Evolutionary conservation across 2,888 invertebrate species (phyloP), one percentile per base, ranked within the genome.

Genomic region (Drosophila maculinotata): DNA sequence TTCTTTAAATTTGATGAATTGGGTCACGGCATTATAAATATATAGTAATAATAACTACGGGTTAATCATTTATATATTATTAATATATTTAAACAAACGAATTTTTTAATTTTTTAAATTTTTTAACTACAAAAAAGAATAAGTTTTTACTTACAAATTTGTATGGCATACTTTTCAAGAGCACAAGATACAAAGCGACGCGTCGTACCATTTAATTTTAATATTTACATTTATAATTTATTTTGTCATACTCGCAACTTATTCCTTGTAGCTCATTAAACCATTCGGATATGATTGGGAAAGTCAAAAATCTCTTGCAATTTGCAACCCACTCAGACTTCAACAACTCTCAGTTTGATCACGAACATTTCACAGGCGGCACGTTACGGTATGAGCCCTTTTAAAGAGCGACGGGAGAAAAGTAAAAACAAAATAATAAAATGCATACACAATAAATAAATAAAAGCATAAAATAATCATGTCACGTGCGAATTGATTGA

Each of bases 401-500:
- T 66, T 58, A 41, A 57, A 59, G 60, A 45, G 48, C 28, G 5
- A 41, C 15, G n/a, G 6, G 10, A 12, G 9, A 33, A 38, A 66
- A 28, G 14, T n/a, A 39, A 38, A 47, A 26, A 63, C 36, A 45
- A 70, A 62, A 68, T 60, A 69, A 64, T 60, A 74, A 80, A 79
- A 81, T 80, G 68, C 66, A 75, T 67, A 60, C 60, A 70, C 73
- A 65, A 85, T 79, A 85, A 85, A 79, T 82, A 81, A 72, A 85
- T 76, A 73, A 73, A 72, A 78, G 62, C 71, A 82, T 81, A 77
- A 82, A 85, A 81, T 87, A 89, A 89, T 89, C 90, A 87, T 82
- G 83, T 89, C 90, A 89, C 89, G 90, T 89, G 79, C 81, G 80
- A 87, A 83, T 82, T 89, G 89, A 89, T 88, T 89, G 85, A 81